A percentile compares a stretch with the other conserved stretches of the same genome.
phyloP scores from a whole-genome alignment of 1,140 invertebrate species.

The Cydia pomonella region DNA sequence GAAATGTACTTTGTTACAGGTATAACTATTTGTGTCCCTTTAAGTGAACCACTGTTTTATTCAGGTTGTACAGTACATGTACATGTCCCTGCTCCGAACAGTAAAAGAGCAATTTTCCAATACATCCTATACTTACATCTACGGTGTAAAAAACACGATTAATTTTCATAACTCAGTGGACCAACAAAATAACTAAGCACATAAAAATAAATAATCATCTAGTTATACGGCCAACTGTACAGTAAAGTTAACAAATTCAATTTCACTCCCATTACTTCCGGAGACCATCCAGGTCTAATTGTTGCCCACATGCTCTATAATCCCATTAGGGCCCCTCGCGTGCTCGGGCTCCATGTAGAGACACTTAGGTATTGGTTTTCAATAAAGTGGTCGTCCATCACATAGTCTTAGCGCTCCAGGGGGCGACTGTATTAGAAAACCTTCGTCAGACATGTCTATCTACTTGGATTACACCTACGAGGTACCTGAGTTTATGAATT shows the following conservation, averaged over 20 bases:
- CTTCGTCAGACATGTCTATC: conserved; percentile 52
- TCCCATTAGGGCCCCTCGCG: conserved; percentile 54
- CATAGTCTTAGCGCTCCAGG: conserved; percentile 66
- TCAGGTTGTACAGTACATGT: too few relatives aligned
- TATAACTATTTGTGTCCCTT: too few relatives aligned
- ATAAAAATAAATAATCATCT: background rate
- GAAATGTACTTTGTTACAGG: too few relatives aligned
- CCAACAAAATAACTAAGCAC: too few relatives aligned
- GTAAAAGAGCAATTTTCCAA: too few relatives aligned
- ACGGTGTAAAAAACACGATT: too few relatives aligned
- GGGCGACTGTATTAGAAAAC: conserved; percentile 78
- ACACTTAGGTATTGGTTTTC: conserved; percentile 69
- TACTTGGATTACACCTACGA: conserved; percentile 4
- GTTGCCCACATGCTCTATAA: conserved; percentile 43
- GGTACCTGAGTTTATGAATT: background rate
- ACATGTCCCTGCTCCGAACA: too few relatives aligned
- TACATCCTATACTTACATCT: too few relatives aligned
- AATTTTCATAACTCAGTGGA: too few relatives aligned
- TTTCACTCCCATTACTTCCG: conserved; percentile 36
- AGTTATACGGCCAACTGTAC: background rate
- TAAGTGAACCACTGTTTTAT: too few relatives aligned
- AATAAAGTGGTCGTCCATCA: conserved; percentile 77
- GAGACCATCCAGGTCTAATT: conserved; percentile 48
- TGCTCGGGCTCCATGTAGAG: conserved; percentile 59
- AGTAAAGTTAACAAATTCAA: conserved; percentile 3